Conservation (phyloP, 2,113 vertebrate species). For the Panthera uncia region DNA sequence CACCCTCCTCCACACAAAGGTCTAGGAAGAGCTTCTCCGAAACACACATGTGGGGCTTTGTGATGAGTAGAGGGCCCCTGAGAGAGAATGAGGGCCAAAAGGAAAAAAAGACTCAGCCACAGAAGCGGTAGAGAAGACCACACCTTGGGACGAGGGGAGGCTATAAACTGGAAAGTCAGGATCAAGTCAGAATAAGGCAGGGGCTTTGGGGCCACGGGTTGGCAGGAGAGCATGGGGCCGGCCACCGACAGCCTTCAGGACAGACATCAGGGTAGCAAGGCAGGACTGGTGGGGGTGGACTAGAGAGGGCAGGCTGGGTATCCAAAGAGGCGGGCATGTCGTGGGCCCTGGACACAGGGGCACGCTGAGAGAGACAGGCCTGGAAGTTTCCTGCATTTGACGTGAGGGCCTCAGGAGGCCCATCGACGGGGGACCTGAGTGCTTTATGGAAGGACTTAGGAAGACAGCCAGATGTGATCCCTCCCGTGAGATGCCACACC, state of each 20-base stretch:
- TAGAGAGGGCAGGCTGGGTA: not conserved
- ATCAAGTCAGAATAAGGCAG: not conserved
- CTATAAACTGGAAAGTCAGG: not conserved
- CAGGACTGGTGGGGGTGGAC: fast-evolving
- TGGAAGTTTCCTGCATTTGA: not conserved
- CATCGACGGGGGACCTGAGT: not conserved
- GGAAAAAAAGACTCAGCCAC: not conserved
- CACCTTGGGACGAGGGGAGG: too few relatives aligned
- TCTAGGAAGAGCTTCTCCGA: not conserved
- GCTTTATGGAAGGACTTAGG: not conserved
- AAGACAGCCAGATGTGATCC: not conserved
- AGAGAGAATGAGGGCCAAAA: not conserved
- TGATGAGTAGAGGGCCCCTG: not conserved
- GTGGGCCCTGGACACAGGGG: too few relatives aligned
- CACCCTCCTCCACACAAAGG: not conserved
- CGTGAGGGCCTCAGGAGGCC: not conserved
- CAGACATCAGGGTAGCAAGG: not conserved
- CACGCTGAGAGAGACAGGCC: not conserved
- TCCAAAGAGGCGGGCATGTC: fast-evolving
- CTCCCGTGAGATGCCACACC: not conserved
- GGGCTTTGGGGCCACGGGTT: too few relatives aligned
- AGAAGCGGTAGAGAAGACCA: not conserved
- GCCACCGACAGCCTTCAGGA: fast-evolving
- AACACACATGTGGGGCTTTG: fast-evolving
- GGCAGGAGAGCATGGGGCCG: not conserved